Percentiles rank a stretch among this genome's conserved stretches.
Conservation (phyloP, 1,140 invertebrate genomes). For the Drosophila lacteicornis region DNA sequence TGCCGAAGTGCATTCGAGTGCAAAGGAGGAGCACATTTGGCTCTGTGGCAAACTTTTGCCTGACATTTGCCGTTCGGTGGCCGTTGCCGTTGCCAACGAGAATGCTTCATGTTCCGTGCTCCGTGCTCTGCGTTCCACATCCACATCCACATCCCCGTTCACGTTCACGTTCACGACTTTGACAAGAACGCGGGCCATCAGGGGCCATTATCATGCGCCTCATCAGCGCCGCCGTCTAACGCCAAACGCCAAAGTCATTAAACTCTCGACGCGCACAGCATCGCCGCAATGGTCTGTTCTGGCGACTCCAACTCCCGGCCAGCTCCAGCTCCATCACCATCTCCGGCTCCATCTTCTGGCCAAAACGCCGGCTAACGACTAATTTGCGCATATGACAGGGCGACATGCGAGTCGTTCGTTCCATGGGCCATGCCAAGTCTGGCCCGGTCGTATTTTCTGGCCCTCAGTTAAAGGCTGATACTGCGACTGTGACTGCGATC, state of each 20-base stretch:
- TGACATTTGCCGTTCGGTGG: constrained; percentile 39
- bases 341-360: constrained; percentile 16
- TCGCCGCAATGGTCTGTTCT: constrained; percentile 22
- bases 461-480: constrained; percentile 32
- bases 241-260: constrained; percentile 79
- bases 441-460: constrained; percentile 15
- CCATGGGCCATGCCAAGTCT: constrained; percentile 31
- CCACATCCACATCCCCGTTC: not conserved
- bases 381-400: constrained; percentile 81
- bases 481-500: constrained; percentile 14
- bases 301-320: not conserved
- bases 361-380: constrained; percentile 72
- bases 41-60: constrained; percentile 50
- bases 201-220: constrained; percentile 77
- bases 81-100: constrained; percentile 50
- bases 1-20: constrained; percentile 45
- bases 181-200: constrained; percentile 79
- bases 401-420: constrained; percentile 61
- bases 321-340: constrained; percentile 16
- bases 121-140: not conserved
- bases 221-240: constrained; percentile 72
- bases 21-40: constrained; percentile 48
- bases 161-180: constrained; percentile 68
- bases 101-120: constrained; percentile 10
- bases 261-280: constrained; percentile 58